phyloP scores from a whole-genome alignment of 1,140 invertebrate species.

The Philotrypesis tridentata region DNA sequence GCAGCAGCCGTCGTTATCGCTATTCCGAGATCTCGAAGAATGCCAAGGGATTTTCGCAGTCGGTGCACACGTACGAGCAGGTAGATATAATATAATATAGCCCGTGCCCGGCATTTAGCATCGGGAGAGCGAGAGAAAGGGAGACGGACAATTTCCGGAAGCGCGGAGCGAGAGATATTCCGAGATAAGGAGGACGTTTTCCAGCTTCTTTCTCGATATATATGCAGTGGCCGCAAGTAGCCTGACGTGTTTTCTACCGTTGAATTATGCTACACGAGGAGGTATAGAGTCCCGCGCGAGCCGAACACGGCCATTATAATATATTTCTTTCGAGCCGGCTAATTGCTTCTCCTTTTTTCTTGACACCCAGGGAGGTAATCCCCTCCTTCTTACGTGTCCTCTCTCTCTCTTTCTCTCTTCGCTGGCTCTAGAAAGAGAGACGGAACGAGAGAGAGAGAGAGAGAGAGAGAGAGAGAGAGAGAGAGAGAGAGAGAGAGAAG shows the following conservation, averaged over 20 bases:
- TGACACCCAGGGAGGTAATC: constrained; percentile 54
- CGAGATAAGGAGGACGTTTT: constrained; percentile 20
- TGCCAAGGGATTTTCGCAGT: constrained; percentile 30
- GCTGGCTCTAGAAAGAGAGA: too few relatives aligned
- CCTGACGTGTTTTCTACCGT: constrained; percentile 34
- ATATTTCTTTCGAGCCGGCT: constrained; percentile 62
- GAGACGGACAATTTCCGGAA: constrained; percentile 71
- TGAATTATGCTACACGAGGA: constrained; percentile 29
- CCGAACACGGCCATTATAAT: constrained; percentile 54
- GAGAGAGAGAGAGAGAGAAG: too few relatives aligned
- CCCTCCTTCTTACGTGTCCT: background rate
- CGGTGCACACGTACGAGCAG: background rate
- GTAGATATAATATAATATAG: background rate
- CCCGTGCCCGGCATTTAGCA: constrained; percentile 41
- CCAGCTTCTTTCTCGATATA: background rate
- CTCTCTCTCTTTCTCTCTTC: background rate
- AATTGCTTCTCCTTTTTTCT: constrained; percentile 60
- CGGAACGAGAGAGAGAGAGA: too few relatives aligned
- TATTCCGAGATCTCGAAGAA: background rate
- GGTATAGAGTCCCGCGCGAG: background rate
- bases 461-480: too few relatives aligned
- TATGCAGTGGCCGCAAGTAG: background rate
- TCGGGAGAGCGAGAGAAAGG: too few relatives aligned
- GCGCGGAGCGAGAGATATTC: constrained; percentile 64
- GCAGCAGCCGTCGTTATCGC: background rate